Percentiles rank a stretch among this genome's conserved stretches.
Evolutionary conservation across 64 coral and sea anemone species (phyloP).

Genomic region (Hydrozoanthus tunicans): DNA sequence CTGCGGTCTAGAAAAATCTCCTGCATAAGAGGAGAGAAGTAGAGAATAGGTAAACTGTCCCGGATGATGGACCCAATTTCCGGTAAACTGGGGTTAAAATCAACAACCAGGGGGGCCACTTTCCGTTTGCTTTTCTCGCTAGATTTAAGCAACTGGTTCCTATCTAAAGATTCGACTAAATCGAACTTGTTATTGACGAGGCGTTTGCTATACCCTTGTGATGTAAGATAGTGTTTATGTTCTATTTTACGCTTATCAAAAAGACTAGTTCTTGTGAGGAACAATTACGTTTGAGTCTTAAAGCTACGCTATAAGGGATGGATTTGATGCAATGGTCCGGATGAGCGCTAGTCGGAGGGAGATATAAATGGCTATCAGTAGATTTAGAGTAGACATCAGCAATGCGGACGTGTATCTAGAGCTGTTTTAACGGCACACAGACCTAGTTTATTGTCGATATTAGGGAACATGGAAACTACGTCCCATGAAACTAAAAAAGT

Average conservation of each 20-base stretch:
- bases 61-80: neutral
- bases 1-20: neutral
- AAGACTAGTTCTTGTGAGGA: neutral
- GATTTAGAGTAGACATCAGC: neutral
- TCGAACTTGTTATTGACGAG: neutral
- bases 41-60: neutral
- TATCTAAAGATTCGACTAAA: neutral
- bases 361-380: neutral
- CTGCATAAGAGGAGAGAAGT: neutral
- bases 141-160: neutral
- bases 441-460: no score
- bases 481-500: no score
- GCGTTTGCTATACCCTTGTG: neutral
- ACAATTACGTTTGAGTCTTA: neutral
- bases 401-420: no score
- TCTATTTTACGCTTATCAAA: no score
- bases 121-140: neutral
- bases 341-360: neutral
- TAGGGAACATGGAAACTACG: no score
- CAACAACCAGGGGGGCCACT: neutral
- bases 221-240: neutral
- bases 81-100: neutral
- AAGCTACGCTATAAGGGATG: neutral
- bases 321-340: neutral
- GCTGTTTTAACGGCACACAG: no score